Evolutionary conservation across 2,888 invertebrate genomes (phyloP), one percentile per base, ranked within the genome.

Genomic region (Caenorhabditis macrosperma): DNA sequence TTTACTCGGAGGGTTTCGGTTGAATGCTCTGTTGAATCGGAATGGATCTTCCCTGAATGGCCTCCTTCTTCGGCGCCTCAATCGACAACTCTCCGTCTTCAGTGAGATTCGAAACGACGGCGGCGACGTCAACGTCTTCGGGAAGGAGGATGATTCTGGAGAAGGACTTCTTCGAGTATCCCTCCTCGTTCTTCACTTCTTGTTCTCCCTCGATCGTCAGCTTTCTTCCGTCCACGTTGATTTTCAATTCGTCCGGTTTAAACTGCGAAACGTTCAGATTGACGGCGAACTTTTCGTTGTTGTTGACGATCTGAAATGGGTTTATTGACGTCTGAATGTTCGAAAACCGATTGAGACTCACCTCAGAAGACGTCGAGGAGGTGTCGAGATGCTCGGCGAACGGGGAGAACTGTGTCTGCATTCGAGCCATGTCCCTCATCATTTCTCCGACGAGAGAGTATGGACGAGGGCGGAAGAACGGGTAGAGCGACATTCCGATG

Each of bases 181-280:
- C 68, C 26, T 79, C 50, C 35, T 79, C 64, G n/a, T 48, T 57
- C 26, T 74, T 63, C 10, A 52, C 44, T 54, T 79, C 79, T 12
- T 75, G 63, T 22, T 64, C 46, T 50, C 74, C 79, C 41, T 79
- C 61, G 50, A 79, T 74, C 17, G 74, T 57, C 9, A 79, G 64
- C 6, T 64, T 50, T 26, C 64, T 26, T 38, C 79, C 79, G 26
- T 79, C 74, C 61, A 79, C 48, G n/a, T 79, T 63, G 28, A 79
- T 72, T n/a, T 74, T 74, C 50, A 79, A 22, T 12, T 75, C 57
- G 46, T 79, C 79, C 24, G 79, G 79, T 50, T 75, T 74, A 68
- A 61, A 79, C n/a, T 79, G 67, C 20, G 79, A 68, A 30, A 78
- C 78, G 26, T 78, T 60, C 44, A 72, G 71, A 26, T 72, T 61